Base-by-base conservation (phyloP, 2,797 vertebrate species). In the Pitangus sulphuratus region DNA sequence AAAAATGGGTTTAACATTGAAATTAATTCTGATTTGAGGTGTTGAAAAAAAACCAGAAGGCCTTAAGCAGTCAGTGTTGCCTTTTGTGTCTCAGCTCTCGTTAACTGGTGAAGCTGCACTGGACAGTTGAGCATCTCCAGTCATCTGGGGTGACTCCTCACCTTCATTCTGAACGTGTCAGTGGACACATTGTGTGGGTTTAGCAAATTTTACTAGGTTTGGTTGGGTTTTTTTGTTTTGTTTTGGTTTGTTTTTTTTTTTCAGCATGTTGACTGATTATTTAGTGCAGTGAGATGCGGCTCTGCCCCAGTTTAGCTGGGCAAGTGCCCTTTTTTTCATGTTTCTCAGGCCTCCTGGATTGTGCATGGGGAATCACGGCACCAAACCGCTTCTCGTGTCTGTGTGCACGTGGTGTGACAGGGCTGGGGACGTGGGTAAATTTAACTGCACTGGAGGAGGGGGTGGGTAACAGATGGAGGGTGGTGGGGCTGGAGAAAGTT, bases 271-370 rank as follows among this genome's bases (percentile, higher is more conserved):
- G 18, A 2, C 19, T n/a, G 21, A 20, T 78, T 15, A 5, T 37
- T 53, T 12, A 28, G 15, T 14, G 12, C n/a, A 26, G 5, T 25
- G 22, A 56, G 78, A 44, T 7, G 5, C 0, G 3, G 33, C 11
- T 4, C 31, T 57, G 37, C 4, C 24, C 12, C n/a, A 45, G 11
- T 57, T 51, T 30, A 50, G 57, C 30, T 71, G 68, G n/a, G 28
- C 35, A 78, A 75, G 7, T 2, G 2, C 7, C 1, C 6, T 42
- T 61, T 30, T 31, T 64, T 64, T 30, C 4, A 0, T 4, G 12
- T 51, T 39, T 58, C 58, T 84, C 20, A 35, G 4, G 39, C 37
- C 78, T 25, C 35, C 24, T 47, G 50, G 8, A 11, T 35, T 47
- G 33, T 14, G 20, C 10, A 0, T 70, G 58, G 30, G 35, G 35